Base-by-base conservation (phyloP, 2,888 invertebrate genomes). In the Drosophila picticornis region DNA sequence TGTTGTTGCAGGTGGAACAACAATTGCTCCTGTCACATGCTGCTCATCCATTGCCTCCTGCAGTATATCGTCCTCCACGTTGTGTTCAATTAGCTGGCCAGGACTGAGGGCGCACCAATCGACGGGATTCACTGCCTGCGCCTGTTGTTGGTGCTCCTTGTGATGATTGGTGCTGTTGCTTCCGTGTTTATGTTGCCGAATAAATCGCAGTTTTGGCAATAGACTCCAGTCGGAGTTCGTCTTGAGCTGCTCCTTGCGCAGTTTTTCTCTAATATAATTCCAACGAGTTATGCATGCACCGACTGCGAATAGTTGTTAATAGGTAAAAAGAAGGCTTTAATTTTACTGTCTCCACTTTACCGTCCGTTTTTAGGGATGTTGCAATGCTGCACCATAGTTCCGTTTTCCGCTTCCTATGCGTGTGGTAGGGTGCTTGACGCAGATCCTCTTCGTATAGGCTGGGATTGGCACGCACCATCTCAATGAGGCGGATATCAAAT, bases 21-120 rank as follows among this genome's bases (percentile, higher is more conserved):
- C 46, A 22, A 46, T 56, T 56, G 56, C n/a, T 27, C 58, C 27
- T n/a, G 61, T 53, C 32, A 61, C 58, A 64, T 64, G 68, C 80
- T 88, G 73, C 72, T 88, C 86, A 38, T 91, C 91, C 91, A 91
- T 91, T 25, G 92, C 92, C 67, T 92, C 91, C 77, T 91, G 92
- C 36, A 91, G 68, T 0, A 84, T 85, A 66, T 91, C 91, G 38
- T 91, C 90, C 58, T 57, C 57, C 6, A 40, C 36, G n/a, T 27
- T 56, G 10, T 90, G 75, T 9, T 85, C 87, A 25, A 84, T 84
- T 22, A 87, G 60, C 27, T 82, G 77, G 22, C 81, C 81, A 1
- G 83, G 73, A 40, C 79, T 84, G 55, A 81, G 79, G 9, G 77
- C 31, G 6, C 55, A 50, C 69, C 73, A 77, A 40, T 40, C 69